phyloP scores from a whole-genome alignment of 2,888 invertebrate genomes.

The Pristionchus mayeri region DNA sequence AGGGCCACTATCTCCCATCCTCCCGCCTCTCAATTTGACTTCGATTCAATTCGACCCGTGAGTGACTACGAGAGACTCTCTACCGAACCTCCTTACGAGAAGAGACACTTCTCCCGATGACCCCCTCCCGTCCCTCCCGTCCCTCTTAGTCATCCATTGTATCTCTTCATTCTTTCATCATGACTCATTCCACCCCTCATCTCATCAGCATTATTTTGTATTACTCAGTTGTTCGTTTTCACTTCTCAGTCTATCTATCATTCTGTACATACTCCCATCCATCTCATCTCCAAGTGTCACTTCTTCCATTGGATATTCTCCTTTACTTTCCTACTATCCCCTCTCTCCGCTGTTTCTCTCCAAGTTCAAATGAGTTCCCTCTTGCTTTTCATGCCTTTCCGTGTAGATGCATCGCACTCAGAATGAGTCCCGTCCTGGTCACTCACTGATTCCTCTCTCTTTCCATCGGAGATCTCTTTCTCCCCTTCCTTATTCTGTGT shows the following conservation, averaged over 20 bases:
- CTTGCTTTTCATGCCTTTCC: neutral
- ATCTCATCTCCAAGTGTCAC: constrained; percentile 10
- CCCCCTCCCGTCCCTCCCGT: neutral
- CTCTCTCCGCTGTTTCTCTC: neutral
- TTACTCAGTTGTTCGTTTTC: neutral
- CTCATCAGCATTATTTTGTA: constrained; percentile 19
- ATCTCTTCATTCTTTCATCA: neutral
- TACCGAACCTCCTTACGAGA: neutral
- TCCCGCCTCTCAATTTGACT: neutral
- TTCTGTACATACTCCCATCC: constrained; percentile 1
- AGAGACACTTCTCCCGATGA: neutral
- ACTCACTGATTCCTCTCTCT: neutral
- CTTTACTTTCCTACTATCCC: neutral
- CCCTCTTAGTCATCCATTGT: neutral
- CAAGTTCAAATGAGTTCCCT: neutral
- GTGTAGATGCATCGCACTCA: constrained; percentile 19
- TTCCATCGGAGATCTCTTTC: constrained; percentile 35
- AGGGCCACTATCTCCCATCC: neutral
- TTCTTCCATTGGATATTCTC: neutral
- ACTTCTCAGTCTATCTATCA: neutral
- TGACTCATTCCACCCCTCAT: neutral
- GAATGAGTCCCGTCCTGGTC: neutral
- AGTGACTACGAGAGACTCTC: constrained; percentile 12
- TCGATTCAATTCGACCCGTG: neutral
- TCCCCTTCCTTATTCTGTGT: neutral